phyloP scores from a whole-genome alignment of 2,113 vertebrate genomes.

The Progne subis region DNA sequence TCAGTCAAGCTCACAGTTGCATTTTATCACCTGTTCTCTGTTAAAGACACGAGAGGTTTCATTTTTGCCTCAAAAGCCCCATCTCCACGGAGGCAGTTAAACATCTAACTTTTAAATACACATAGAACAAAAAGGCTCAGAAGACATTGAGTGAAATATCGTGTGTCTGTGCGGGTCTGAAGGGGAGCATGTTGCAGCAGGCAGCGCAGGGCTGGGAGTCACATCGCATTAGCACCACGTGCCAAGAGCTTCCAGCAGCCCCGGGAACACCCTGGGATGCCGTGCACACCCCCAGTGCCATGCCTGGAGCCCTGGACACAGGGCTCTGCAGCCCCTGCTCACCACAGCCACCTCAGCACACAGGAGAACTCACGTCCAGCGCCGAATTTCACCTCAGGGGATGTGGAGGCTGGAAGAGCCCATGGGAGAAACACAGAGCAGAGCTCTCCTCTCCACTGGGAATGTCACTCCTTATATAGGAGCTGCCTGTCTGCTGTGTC shows the following conservation, averaged over 20 bases:
- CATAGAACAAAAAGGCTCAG: background rate
- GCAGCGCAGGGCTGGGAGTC: background rate
- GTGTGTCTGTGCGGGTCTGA: background rate
- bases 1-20: background rate
- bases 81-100: background rate
- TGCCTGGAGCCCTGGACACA: background rate
- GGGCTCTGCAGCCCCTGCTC: background rate
- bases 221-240: background rate
- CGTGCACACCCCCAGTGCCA: background rate
- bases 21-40: background rate
- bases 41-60: background rate
- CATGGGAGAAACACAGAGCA: background rate
- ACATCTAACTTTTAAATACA: background rate
- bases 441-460: background rate
- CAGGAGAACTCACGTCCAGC: background rate
- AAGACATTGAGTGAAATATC: background rate
- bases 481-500: background rate
- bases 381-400: background rate
- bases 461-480: background rate
- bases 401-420: background rate
- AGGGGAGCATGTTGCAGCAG: conserved; percentile 21
- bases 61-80: background rate
- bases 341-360: background rate
- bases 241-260: background rate
- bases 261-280: background rate